phyloP scores from a whole-genome alignment of 2,113 vertebrate species.

The Vimba vimba region DNA sequence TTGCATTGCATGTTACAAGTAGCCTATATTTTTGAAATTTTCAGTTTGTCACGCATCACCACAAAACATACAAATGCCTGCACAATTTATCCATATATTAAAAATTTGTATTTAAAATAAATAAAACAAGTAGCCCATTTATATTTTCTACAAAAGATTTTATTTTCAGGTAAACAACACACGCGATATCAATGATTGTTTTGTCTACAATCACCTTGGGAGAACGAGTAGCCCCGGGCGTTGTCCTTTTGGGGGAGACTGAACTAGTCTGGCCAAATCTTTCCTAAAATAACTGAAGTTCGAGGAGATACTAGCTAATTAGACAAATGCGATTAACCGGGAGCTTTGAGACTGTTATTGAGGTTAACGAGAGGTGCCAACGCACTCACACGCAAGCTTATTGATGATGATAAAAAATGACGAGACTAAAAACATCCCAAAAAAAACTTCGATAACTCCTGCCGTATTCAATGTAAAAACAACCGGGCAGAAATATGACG shows the following conservation, averaged over 20 bases:
- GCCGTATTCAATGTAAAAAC: neutral
- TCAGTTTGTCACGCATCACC: neutral
- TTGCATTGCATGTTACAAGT: neutral
- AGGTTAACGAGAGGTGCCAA: conserved; percentile 56
- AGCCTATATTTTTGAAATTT: neutral
- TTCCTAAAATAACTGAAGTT: conserved; percentile 75
- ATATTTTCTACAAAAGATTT: neutral
- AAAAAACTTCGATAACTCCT: neutral
- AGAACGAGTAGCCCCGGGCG: neutral
- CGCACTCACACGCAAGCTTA: conserved; percentile 18
- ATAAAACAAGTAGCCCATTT: neutral
- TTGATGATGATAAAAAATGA: neutral
- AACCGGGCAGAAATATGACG: neutral
- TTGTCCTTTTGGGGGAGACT: conserved; percentile 35
- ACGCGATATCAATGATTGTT: neutral
- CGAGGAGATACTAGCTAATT: conserved; percentile 66
- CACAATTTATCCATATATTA: neutral
- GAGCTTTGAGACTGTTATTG: conserved; percentile 66
- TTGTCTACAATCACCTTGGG: conserved; percentile 18
- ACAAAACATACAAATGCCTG: neutral
- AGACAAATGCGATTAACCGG: conserved; percentile 77
- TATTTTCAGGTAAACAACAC: neutral
- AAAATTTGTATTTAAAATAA: neutral
- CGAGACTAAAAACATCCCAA: neutral
- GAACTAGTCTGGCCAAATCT: conserved; percentile 37